Percentiles rank a stretch among this genome's conserved stretches.
These are phyloP conservation scores for Camponotus vicinus DNA, from an alignment of 1,140 invertebrate genomes.

Conservation along the genomic window DNA sequence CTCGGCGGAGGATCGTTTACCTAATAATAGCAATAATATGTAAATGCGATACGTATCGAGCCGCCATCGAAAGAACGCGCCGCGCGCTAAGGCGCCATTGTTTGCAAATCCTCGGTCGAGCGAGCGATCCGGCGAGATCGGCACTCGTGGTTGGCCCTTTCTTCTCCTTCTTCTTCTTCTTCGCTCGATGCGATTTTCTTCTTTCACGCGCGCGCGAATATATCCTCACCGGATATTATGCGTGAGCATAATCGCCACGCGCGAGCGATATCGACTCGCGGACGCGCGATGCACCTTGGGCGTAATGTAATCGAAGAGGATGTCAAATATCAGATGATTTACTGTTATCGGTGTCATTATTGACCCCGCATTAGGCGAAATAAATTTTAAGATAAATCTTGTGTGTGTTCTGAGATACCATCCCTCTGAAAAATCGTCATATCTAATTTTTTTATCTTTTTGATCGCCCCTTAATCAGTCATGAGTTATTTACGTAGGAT, in stretches of 20 bases:
- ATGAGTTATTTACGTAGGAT: neutral
- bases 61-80: constrained; percentile 85
- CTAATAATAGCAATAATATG: constrained; percentile 86
- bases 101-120: constrained; percentile 83
- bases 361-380: neutral
- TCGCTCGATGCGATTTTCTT: constrained; percentile 32
- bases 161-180: neutral
- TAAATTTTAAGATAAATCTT: neutral
- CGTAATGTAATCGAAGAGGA: neutral
- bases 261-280: neutral
- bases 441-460: neutral
- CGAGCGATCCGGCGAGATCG: constrained; percentile 66
- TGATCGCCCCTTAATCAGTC: neutral
- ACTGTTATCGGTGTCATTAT: neutral
- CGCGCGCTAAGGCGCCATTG: constrained; percentile 82
- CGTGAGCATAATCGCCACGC: constrained; percentile 6
- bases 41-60: constrained; percentile 85
- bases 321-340: constrained; percentile 5
- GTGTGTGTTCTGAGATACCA: neutral
- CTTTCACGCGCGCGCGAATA: constrained; percentile 7
- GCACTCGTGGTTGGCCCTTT: neutral
- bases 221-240: constrained; percentile 15
- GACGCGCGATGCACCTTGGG: neutral
- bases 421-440: neutral
- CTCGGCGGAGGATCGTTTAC: constrained; percentile 84